phyloP scores from a whole-genome alignment of 2,797 vertebrate species.

The Acridotheres tristis region DNA sequence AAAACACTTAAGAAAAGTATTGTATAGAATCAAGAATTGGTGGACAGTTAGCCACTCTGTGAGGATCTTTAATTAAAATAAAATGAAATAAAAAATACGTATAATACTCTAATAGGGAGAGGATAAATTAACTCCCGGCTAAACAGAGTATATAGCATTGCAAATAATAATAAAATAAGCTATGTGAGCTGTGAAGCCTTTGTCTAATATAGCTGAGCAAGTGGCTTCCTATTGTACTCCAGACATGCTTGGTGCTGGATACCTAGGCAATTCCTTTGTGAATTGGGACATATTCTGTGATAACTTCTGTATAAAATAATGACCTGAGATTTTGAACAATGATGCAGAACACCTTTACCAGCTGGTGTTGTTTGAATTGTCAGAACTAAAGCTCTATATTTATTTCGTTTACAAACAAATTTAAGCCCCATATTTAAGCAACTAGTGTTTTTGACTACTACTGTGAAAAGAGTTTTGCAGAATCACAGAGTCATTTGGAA shows the following conservation, averaged over 20 bases:
- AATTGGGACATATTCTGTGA: not conserved
- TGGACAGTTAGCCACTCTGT: not conserved
- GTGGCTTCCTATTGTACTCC: not conserved
- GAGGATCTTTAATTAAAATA: not conserved
- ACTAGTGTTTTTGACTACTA: not conserved
- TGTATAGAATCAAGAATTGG: not conserved
- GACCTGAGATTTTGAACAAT: not conserved
- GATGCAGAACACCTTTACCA: not conserved
- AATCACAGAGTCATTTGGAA: not conserved
- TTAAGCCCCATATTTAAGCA: not conserved
- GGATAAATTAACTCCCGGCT: not conserved
- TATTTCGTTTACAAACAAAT: not conserved
- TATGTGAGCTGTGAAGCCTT: not conserved
- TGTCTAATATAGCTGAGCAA: not conserved
- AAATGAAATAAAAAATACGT: not conserved
- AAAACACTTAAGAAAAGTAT: not conserved
- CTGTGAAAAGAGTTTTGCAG: not conserved
- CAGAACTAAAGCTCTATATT: not conserved
- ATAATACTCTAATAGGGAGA: accelerated
- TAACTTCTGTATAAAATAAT: not conserved
- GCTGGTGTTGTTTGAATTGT: not conserved
- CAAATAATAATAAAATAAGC: not conserved
- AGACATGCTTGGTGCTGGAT: not conserved
- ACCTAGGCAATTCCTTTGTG: not conserved
- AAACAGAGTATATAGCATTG: not conserved